Evolutionary conservation across 2,113 vertebrate genomes (phyloP).

Genomic region (Chionomys nivalis): DNA sequence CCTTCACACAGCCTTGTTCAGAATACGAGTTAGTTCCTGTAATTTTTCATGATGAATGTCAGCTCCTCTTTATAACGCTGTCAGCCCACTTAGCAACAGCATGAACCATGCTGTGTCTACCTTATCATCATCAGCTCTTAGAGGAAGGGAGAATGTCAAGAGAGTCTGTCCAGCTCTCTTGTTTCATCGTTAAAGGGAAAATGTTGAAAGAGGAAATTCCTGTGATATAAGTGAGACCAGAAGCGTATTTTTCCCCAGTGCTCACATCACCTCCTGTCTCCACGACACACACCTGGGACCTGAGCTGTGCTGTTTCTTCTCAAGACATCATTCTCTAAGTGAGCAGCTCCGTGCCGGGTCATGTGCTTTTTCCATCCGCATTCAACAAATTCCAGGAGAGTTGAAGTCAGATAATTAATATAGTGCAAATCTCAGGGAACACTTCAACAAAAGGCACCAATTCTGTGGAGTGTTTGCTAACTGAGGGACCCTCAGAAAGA

Average conservation of each 20-base stretch:
- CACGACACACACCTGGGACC: neutral
- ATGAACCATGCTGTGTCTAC: neutral
- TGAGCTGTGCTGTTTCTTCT: neutral
- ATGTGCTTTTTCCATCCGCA: neutral
- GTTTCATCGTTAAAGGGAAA: neutral
- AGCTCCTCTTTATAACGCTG: neutral
- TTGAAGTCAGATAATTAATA: neutral
- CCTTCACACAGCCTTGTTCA: neutral
- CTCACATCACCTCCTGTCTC: neutral
- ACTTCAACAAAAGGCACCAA: neutral
- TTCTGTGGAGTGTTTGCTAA: neutral
- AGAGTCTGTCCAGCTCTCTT: neutral
- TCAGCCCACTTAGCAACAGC: neutral
- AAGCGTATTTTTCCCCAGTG: accelerated
- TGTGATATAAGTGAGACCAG: neutral
- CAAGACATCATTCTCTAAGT: neutral
- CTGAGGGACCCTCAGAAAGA: neutral
- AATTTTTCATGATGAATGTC: neutral
- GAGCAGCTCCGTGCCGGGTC: neutral
- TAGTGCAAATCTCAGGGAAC: neutral
- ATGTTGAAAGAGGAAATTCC: neutral
- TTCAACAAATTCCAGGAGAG: neutral
- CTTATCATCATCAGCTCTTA: neutral
- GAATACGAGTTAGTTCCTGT: neutral
- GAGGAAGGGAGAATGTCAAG: neutral